These are phyloP conservation scores for Ormyrus rosae DNA, from an alignment of 2,888 invertebrate species.

Conservation along the genomic window DNA sequence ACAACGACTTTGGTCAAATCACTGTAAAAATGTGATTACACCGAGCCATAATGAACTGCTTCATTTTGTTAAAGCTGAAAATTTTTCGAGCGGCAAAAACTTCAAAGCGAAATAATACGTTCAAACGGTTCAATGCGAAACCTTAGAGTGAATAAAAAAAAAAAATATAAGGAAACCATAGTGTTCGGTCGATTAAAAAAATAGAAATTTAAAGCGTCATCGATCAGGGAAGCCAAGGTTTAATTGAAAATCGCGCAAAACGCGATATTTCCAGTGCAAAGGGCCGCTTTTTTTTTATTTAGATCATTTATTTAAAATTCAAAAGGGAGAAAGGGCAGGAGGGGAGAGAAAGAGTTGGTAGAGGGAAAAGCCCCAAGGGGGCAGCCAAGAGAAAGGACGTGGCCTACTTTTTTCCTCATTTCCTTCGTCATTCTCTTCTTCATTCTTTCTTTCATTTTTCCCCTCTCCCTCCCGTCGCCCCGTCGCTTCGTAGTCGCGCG, in stretches of 20 bases:
- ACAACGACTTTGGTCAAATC: too few species aligned
- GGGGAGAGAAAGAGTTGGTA: conserved; percentile 1
- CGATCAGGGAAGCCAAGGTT: neutral
- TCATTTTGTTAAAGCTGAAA: too few species aligned
- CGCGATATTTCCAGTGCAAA: neutral
- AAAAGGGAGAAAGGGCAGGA: conserved; percentile 34
- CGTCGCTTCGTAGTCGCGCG: neutral
- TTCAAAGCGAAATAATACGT: too few species aligned
- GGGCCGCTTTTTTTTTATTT: conserved; percentile 33
- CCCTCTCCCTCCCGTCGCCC: conserved; percentile 7
- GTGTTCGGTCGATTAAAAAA: too few species aligned
- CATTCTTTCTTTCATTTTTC: conserved; percentile 26
- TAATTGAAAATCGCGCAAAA: neutral
- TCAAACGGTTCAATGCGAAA: too few species aligned
- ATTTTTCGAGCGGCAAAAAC: too few species aligned
- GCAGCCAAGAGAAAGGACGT: conserved; percentile 56
- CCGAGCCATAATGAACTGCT: too few species aligned
- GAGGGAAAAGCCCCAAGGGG: conserved; percentile 29
- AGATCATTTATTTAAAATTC: conserved; percentile 49
- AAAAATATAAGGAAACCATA: too few species aligned
- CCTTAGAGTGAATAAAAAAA: too few species aligned
- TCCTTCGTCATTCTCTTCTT: conserved; percentile 41
- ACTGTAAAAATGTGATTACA: too few species aligned
- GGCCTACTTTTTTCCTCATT: conserved; percentile 61
- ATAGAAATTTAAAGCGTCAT: neutral